These are phyloP conservation scores for Pteropus rufus DNA, from an alignment of 2,797 vertebrate species.

Conservation along the genomic window DNA sequence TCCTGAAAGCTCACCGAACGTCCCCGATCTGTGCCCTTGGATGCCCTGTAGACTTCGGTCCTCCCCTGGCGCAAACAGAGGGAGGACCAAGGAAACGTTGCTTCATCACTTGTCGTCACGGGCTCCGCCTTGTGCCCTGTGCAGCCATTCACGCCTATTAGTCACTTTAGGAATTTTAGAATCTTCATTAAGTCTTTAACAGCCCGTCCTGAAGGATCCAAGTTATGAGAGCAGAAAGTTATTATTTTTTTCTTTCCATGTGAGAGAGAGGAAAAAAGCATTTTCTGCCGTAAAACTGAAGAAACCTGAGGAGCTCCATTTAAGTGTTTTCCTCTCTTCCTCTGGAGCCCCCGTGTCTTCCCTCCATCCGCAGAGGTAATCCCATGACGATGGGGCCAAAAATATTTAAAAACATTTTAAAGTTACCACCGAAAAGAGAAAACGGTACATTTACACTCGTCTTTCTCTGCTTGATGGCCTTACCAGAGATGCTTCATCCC, in stretches of 20 bases:
- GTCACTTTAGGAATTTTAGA: neutral
- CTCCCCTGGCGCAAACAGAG: neutral
- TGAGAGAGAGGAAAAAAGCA: neutral
- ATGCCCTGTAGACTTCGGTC: rapidly evolving
- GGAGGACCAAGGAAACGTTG: rapidly evolving
- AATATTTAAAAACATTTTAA: slow-evolving; percentile 52
- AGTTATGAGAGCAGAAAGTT: neutral
- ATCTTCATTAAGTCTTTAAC: neutral
- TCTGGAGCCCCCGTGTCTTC: neutral
- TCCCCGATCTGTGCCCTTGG: neutral
- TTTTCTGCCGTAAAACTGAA: neutral
- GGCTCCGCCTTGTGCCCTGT: neutral
- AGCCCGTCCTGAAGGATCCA: neutral
- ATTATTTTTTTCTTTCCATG: neutral
- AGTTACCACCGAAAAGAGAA: slow-evolving; percentile 60
- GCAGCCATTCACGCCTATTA: neutral
- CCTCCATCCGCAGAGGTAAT: neutral
- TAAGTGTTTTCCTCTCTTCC: neutral
- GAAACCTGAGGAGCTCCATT: slow-evolving; percentile 21
- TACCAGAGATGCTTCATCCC: slow-evolving; percentile 69
- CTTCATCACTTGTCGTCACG: rapidly evolving
- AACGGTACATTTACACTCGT: slow-evolving; percentile 69
- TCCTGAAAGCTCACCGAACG: neutral
- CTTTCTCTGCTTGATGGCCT: slow-evolving; percentile 74
- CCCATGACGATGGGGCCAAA: neutral